These are phyloP conservation scores for Circaetus gallicus DNA, from an alignment of 2,113 vertebrate genomes.

Conservation along the genomic window DNA sequence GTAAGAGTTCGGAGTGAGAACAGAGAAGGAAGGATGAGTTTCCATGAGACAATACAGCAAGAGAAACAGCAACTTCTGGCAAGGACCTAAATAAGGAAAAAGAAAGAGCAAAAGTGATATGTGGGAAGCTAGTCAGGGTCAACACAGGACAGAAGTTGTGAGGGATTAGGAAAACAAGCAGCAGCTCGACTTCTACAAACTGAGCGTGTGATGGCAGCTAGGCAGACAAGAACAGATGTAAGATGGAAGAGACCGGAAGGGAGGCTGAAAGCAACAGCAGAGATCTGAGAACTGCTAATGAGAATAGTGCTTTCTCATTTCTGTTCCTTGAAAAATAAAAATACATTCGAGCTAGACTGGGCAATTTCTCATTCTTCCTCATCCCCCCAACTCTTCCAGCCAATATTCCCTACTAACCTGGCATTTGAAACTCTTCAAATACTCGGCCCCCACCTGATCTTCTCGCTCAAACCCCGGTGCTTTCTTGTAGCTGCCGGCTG, in stretches of 20 bases:
- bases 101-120: neutral
- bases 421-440: constrained; percentile 82
- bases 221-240: neutral
- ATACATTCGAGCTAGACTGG: neutral
- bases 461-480: constrained; percentile 96
- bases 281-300: neutral
- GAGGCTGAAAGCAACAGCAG: neutral
- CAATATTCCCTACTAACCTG: constrained; percentile 71
- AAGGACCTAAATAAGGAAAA: neutral
- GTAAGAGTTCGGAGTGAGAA: neutral
- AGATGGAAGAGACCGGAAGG: neutral
- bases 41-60: neutral
- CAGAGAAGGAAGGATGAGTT: constrained; percentile 2
- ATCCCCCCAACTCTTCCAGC: constrained; percentile 8
- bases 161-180: neutral
- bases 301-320: neutral
- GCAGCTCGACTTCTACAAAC: neutral
- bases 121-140: neutral
- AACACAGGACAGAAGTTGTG: constrained; percentile 6
- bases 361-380: neutral
- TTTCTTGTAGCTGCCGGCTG: constrained; percentile 87
- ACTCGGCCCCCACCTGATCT: constrained; percentile 88
- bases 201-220: neutral
- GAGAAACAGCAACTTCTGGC: neutral
- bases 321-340: neutral